These are phyloP conservation scores for Sarcoramphus papa DNA, from an alignment of 2,797 vertebrate genomes.

Conservation along the genomic window DNA sequence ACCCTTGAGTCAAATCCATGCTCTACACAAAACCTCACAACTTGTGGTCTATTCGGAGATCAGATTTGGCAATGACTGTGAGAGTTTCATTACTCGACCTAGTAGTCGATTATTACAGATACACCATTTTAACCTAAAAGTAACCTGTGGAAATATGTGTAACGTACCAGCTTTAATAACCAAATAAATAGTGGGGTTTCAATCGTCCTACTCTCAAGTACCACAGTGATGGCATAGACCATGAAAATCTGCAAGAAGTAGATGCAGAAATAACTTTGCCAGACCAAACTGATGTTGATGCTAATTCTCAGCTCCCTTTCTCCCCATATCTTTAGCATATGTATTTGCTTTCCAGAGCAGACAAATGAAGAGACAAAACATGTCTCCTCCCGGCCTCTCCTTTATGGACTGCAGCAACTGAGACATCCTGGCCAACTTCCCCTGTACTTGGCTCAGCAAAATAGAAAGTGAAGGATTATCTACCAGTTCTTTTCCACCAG, in stretches of 20 bases:
- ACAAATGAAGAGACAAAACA: neutral
- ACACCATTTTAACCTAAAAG: neutral
- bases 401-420: neutral
- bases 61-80: neutral
- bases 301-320: neutral
- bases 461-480: neutral
- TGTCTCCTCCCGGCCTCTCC: neutral
- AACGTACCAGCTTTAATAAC: neutral
- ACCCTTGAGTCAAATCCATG: neutral
- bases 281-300: neutral
- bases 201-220: neutral
- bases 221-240: neutral
- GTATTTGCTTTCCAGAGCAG: neutral
- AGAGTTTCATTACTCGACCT: neutral
- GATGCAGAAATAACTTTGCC: neutral
- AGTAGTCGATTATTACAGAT: neutral
- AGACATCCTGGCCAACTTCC: neutral
- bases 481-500: neutral
- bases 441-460: neutral
- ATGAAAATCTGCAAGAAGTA: neutral
- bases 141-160: neutral
- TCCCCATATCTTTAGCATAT: neutral
- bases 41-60: neutral
- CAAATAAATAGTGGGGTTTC: neutral
- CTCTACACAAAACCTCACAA: neutral